Evolutionary conservation across 2,797 vertebrate species (phyloP).

Genomic region (Crenuchus spilurus): DNA sequence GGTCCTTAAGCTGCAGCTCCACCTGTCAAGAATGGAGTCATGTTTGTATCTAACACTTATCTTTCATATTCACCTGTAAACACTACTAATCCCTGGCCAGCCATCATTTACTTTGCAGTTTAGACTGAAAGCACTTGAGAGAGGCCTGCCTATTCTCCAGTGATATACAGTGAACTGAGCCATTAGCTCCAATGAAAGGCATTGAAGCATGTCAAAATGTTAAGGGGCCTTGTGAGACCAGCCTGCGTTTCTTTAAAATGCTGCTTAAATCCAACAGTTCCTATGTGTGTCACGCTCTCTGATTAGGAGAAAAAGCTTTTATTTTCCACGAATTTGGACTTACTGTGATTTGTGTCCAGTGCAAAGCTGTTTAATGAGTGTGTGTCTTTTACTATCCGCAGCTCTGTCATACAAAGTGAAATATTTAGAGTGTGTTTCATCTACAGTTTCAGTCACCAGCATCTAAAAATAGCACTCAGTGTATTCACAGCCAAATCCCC

Average conservation of each 20-base stretch:
- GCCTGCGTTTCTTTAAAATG: constrained; percentile 16
- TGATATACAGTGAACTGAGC: constrained; percentile 24
- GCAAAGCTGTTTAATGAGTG: not conserved
- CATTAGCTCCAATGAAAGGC: constrained; percentile 36
- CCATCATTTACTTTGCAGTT: constrained; percentile 15
- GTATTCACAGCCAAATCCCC: not conserved
- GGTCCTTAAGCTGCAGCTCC: not conserved
- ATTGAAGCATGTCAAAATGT: constrained; percentile 35
- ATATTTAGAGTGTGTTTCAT: constrained; percentile 8
- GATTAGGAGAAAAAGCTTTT: not conserved
- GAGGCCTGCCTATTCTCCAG: constrained; percentile 11
- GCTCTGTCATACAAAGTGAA: not conserved
- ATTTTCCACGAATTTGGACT: not conserved
- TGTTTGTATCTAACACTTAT: constrained; percentile 5
- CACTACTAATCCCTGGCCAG: not conserved
- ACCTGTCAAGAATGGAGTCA: not conserved
- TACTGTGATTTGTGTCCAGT: not conserved
- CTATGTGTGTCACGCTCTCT: constrained; percentile 4
- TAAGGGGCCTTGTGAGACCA: constrained; percentile 36
- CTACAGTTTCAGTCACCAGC: not conserved
- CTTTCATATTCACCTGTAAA: constrained; percentile 14
- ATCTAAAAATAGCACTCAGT: constrained; percentile 13
- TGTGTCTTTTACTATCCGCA: not conserved
- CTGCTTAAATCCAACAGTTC: constrained; percentile 9
- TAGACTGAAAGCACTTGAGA: constrained; percentile 3